Percentiles rank a stretch among this genome's conserved stretches.
Evolutionary conservation across 2,888 invertebrate genomes (phyloP).

Genomic region (Anarsia innoxiella): DNA sequence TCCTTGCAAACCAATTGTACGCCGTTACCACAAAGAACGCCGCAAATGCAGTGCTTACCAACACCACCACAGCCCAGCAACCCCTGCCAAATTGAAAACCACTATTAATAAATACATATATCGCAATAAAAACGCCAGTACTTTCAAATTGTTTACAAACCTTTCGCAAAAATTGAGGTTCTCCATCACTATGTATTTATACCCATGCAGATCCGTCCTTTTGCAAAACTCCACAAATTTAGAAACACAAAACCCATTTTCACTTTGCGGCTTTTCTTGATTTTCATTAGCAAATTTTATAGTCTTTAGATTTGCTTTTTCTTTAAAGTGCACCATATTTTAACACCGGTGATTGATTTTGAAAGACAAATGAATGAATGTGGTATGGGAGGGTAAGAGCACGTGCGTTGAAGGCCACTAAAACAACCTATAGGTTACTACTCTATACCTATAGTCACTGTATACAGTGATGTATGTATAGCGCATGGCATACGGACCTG

Average conservation of each 20-base stretch:
- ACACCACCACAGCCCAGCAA: constrained; percentile 75
- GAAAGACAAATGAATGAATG: no score
- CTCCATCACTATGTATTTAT: constrained; percentile 78
- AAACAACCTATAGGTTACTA: no score
- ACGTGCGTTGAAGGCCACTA: no score
- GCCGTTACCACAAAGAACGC: constrained; percentile 74
- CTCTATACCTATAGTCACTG: no score
- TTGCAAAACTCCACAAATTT: constrained; percentile 77
- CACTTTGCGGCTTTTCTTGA: constrained; percentile 18
- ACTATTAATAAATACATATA: background rate
- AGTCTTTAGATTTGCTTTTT: no score
- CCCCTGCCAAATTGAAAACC: constrained; percentile 36
- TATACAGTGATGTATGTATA: no score
- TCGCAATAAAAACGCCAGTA: background rate
- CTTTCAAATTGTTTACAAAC: constrained; percentile 23
- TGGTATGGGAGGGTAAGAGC: no score
- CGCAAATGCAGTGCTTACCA: constrained; percentile 70
- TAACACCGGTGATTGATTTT: background rate
- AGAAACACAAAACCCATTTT: constrained; percentile 21
- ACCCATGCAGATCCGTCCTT: constrained; percentile 81
- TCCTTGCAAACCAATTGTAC: constrained; percentile 75
- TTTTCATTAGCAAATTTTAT: background rate
- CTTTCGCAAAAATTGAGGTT: constrained; percentile 74
- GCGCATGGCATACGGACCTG: no score
- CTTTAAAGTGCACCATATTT: constrained; percentile 20